A percentile compares a stretch with the other conserved stretches of the same genome.
Conservation (phyloP, 2,888 invertebrate species). For the Himalopsyche anomala region DNA sequence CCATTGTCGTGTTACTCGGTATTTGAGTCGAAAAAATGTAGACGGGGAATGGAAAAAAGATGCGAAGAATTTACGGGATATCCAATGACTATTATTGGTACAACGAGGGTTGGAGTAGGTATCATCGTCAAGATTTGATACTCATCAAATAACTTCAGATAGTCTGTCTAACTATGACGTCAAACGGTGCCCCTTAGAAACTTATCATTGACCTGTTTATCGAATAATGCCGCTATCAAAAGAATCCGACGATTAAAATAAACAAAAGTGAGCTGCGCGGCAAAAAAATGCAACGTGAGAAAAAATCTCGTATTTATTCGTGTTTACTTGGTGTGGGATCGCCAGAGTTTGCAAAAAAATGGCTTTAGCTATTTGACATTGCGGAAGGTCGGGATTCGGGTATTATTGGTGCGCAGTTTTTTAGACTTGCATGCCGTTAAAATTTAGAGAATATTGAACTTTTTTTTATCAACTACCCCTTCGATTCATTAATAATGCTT, state of each 20-base stretch:
- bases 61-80: too few relatives aligned
- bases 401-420: constrained; percentile 56
- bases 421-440: constrained; percentile 41
- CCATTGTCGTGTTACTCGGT: too few relatives aligned
- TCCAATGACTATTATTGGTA: too few relatives aligned
- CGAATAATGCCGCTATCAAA: constrained; percentile 14
- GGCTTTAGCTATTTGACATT: constrained; percentile 76
- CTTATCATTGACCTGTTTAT: constrained; percentile 30
- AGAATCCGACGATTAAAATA: constrained; percentile 7
- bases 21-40: too few relatives aligned
- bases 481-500: too few relatives aligned
- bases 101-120: too few relatives aligned
- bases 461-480: background rate
- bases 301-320: constrained; percentile 46
- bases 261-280: background rate
- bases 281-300: constrained; percentile 29
- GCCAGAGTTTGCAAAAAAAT: constrained; percentile 37
- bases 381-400: constrained; percentile 72
- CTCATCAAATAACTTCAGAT: too few relatives aligned
- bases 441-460: background rate
- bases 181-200: background rate
- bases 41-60: too few relatives aligned
- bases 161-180: background rate
- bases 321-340: constrained; percentile 48
- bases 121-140: too few relatives aligned